These are phyloP conservation scores for Augiades crinisus DNA, from an alignment of 2,888 invertebrate species.

Conservation along the genomic window DNA sequence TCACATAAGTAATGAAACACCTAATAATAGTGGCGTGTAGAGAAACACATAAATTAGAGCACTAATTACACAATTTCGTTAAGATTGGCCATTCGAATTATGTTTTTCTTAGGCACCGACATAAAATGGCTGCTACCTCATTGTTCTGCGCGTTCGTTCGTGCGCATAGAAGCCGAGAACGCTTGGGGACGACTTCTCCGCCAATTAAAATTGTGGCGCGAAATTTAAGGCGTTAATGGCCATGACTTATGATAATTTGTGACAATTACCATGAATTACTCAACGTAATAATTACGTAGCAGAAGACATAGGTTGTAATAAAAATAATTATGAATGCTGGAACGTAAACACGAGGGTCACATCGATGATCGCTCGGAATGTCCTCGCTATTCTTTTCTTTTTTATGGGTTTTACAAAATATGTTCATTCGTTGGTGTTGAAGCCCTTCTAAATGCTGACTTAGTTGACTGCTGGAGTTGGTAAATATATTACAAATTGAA, in stretches of 20 bases:
- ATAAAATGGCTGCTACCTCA: constrained; percentile 83
- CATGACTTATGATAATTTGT: constrained; percentile 37
- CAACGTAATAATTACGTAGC: constrained; percentile 50
- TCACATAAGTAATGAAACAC: constrained; percentile 75
- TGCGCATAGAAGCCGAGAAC: constrained; percentile 82
- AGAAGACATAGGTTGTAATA: constrained; percentile 58
- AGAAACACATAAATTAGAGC: constrained; percentile 80
- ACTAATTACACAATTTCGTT: constrained; percentile 81
- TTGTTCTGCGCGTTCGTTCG: constrained; percentile 82
- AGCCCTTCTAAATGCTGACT: constrained; percentile 68
- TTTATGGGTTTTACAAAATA: constrained; percentile 42
- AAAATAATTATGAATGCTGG: constrained; percentile 52
- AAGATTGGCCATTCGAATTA: constrained; percentile 82
- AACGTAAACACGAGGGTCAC: constrained; percentile 50
- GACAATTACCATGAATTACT: constrained; percentile 51
- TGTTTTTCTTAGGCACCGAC: constrained; percentile 81
- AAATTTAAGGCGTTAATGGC: constrained; percentile 73
- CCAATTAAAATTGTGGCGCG: constrained; percentile 82
- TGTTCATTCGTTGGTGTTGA: constrained; percentile 60
- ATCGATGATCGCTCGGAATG: constrained; percentile 43
- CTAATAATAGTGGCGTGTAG: constrained; percentile 72
- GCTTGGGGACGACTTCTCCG: constrained; percentile 81
- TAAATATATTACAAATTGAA: constrained; percentile 54
- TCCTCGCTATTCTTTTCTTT: constrained; percentile 34
- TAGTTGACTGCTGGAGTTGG: constrained; percentile 71